These are phyloP conservation scores for Polyploca ridens DNA, from an alignment of 2,888 invertebrate species.

Conservation along the genomic window DNA sequence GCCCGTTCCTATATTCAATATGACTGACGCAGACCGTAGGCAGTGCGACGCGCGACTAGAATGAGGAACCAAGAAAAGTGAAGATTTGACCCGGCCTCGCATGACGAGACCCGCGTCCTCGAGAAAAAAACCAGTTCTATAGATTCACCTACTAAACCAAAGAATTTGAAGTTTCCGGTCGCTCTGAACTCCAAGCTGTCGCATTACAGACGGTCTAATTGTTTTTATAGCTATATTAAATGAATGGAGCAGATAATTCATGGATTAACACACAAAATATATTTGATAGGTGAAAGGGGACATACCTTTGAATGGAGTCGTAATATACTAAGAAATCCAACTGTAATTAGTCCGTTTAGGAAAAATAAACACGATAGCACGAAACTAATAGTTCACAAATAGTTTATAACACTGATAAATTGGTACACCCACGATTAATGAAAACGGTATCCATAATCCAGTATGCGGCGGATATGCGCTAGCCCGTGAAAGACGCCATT, in stretches of 20 bases:
- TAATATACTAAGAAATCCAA: conserved; percentile 46
- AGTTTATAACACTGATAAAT: conserved; percentile 64
- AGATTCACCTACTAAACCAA: conserved; percentile 75
- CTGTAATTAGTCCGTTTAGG: conserved; percentile 46
- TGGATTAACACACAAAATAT: conserved; percentile 59
- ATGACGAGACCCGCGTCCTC: conserved; percentile 42
- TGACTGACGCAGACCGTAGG: conserved; percentile 34
- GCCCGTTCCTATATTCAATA: conserved; percentile 34
- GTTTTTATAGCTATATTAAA: background rate
- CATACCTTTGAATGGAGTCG: conserved; percentile 73
- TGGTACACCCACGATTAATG: conserved; percentile 58
- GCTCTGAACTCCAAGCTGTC: conserved; percentile 33
- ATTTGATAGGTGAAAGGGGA: conserved; percentile 80
- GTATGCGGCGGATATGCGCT: conserved; percentile 78
- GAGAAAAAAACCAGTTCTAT: conserved; percentile 68
- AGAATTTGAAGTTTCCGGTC: conserved; percentile 62
- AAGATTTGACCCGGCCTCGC: conserved; percentile 63
- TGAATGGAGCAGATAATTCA: conserved; percentile 34
- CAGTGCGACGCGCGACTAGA: conserved; percentile 46
- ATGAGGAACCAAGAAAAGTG: conserved; percentile 61
- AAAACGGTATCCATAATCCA: conserved; percentile 50
- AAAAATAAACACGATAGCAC: conserved; percentile 60
- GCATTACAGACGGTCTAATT: background rate
- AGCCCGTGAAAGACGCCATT: conserved; percentile 81
- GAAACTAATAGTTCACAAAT: conserved; percentile 64